Evolutionary conservation across 2,888 invertebrate species (phyloP).

Genomic region (Apocheima hispidaria): DNA sequence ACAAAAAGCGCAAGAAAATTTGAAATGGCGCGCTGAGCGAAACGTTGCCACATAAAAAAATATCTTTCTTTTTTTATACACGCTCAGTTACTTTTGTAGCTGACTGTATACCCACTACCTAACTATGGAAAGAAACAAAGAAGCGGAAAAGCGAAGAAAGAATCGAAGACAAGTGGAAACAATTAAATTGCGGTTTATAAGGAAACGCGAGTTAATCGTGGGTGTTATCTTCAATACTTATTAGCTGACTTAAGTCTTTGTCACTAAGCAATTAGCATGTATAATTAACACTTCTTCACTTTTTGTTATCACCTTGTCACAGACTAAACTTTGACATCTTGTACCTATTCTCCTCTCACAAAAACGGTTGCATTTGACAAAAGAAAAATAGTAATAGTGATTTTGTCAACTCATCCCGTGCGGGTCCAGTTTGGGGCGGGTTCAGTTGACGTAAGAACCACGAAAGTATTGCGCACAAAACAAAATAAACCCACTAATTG

Average conservation of each 20-base stretch:
- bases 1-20: too few relatives aligned
- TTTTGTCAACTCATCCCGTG: too few relatives aligned
- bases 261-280: background rate
- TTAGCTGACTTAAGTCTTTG: background rate
- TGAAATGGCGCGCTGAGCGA: too few relatives aligned
- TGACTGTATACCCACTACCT: background rate
- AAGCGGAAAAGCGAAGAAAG: constrained; percentile 35
- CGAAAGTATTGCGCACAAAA: too few relatives aligned
- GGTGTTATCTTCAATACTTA: constrained; percentile 3
- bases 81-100: background rate
- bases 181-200: constrained; percentile 20
- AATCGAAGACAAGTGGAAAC: constrained; percentile 33
- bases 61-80: too few relatives aligned
- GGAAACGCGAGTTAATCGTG: constrained; percentile 36
- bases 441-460: too few relatives aligned
- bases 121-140: constrained; percentile 35
- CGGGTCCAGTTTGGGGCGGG: too few relatives aligned
- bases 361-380: too few relatives aligned
- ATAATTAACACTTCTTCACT: background rate
- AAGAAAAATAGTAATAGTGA: too few relatives aligned
- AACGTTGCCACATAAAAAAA: too few relatives aligned
- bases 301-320: background rate
- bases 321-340: background rate
- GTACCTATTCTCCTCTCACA: too few relatives aligned
- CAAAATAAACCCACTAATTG: too few relatives aligned